Evolutionary conservation across 2,113 vertebrate genomes (phyloP).

Genomic region (Tachysurus vachellii): DNA sequence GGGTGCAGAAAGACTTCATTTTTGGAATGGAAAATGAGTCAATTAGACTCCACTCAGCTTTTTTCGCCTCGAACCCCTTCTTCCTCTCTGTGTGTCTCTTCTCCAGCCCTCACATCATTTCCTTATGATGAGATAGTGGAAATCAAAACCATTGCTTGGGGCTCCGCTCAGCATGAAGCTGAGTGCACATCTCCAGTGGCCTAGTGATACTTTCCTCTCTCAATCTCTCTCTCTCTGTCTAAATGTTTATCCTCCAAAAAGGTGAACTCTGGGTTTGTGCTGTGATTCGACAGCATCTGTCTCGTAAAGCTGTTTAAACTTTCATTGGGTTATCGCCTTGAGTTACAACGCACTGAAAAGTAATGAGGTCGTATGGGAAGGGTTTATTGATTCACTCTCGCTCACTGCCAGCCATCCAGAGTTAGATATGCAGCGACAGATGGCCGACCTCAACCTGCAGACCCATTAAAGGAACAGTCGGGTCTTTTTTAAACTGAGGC

Average conservation of each 20-base stretch:
- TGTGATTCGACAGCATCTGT: slow-evolving; percentile 48
- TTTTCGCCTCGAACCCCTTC: slow-evolving; percentile 11
- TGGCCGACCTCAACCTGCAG: slow-evolving; percentile 52
- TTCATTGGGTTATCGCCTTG: slow-evolving; percentile 62
- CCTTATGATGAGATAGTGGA: slow-evolving; percentile 35
- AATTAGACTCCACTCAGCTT: slow-evolving; percentile 34
- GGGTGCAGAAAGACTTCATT: slow-evolving; percentile 13
- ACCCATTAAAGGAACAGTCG: slow-evolving; percentile 41
- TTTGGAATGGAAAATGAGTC: slow-evolving; percentile 28
- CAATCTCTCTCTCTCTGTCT: slow-evolving; percentile 11
- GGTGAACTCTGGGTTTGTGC: slow-evolving; percentile 38
- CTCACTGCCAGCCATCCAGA: slow-evolving; percentile 45
- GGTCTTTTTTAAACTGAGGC: slow-evolving; percentile 12
- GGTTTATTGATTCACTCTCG: slow-evolving; percentile 57
- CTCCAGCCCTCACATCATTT: slow-evolving; percentile 33
- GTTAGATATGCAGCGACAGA: slow-evolving; percentile 50
- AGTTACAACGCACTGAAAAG: slow-evolving; percentile 61
- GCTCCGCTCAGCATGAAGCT: slow-evolving; percentile 23
- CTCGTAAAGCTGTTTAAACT: slow-evolving; percentile 64
- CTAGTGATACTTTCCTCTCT: slow-evolving; percentile 1
- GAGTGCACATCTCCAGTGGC: slow-evolving; percentile 30
- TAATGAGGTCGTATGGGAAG: slow-evolving; percentile 62
- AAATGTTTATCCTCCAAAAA: slow-evolving; percentile 42
- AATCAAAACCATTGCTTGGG: slow-evolving; percentile 33
- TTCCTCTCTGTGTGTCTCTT: background rate